These are phyloP conservation scores for Phyllotis vaccarum DNA, from an alignment of 2,797 vertebrate species.

Conservation along the genomic window DNA sequence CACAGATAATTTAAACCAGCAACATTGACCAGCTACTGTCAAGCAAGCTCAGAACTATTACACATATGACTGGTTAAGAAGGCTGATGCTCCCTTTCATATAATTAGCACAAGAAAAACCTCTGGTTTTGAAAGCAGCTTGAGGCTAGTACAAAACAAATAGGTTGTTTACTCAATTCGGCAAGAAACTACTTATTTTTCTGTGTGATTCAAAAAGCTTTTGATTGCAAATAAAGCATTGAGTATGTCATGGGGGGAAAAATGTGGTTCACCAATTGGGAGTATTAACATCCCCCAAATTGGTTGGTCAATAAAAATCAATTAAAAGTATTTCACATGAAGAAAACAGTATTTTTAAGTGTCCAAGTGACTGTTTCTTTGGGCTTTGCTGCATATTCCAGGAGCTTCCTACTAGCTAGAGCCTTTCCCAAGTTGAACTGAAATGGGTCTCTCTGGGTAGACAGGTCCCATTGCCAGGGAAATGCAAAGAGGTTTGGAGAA, in stretches of 20 bases:
- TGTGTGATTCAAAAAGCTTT: constrained; percentile 37
- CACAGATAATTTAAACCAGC: neutral
- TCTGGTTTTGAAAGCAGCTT: neutral
- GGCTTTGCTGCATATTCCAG: neutral
- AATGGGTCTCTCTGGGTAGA: neutral
- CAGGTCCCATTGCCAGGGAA: neutral
- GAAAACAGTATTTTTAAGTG: constrained; percentile 14
- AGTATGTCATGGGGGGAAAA: neutral
- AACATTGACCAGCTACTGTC: neutral
- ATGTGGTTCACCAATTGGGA: neutral
- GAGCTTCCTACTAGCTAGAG: neutral
- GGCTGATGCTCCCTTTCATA: neutral
- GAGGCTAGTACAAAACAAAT: constrained; percentile 43
- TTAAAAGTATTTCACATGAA: constrained; percentile 56
- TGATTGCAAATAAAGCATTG: constrained; percentile 53
- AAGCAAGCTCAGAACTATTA: neutral
- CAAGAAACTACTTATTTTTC: constrained; percentile 51
- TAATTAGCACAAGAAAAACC: constrained; percentile 4
- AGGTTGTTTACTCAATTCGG: constrained; percentile 51
- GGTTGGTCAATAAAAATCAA: constrained; percentile 34
- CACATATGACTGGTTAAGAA: neutral
- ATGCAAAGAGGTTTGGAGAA: neutral
- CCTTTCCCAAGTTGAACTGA: neutral
- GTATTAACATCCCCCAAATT: neutral
- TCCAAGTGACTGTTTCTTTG: neutral